Evolutionary conservation across 1,140 invertebrate species (phyloP).

Genomic region (Oscheius sp.): DNA sequence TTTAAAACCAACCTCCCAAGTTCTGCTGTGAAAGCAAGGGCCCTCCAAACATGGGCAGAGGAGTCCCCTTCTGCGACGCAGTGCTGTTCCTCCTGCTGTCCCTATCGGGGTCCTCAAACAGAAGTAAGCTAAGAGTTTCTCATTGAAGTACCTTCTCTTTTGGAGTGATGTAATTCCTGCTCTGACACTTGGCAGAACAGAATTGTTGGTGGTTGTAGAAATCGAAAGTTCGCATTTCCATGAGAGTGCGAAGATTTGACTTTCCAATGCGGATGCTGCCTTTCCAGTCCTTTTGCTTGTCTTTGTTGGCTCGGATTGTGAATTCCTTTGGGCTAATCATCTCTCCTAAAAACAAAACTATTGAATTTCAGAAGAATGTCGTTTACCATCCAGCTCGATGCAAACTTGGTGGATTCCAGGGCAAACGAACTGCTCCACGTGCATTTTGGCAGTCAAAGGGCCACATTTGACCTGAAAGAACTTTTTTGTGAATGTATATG

Average conservation of each 20-base stretch:
- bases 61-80: slow-evolving; percentile 26
- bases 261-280: slow-evolving; percentile 63
- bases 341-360: slow-evolving; percentile 39
- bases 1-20: not conserved
- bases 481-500: too few species aligned
- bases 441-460: slow-evolving; percentile 59
- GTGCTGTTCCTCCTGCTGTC: slow-evolving; percentile 29
- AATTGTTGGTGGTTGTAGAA: slow-evolving; percentile 61
- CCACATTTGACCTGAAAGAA: slow-evolving; percentile 63
- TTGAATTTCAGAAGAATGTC: slow-evolving; percentile 14
- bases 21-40: slow-evolving; percentile 10
- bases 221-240: slow-evolving; percentile 61
- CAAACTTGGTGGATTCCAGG: slow-evolving; percentile 64
- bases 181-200: slow-evolving; percentile 60
- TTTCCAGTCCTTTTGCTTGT: slow-evolving; percentile 65
- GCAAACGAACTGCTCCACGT: slow-evolving; percentile 63
- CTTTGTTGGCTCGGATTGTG: slow-evolving; percentile 63
- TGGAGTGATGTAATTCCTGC: slow-evolving; percentile 42
- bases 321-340: slow-evolving; percentile 63
- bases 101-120: slow-evolving; percentile 2
- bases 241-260: slow-evolving; percentile 62
- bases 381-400: slow-evolving; percentile 60
- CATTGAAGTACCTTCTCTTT: slow-evolving; percentile 20
- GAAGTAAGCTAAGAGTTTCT: slow-evolving; percentile 5
- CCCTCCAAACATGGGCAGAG: slow-evolving; percentile 4